A percentile compares a stretch with the other conserved stretches of the same genome.
phyloP scores from a whole-genome alignment of 2,797 vertebrate species.

The Gadopsis marmoratus region DNA sequence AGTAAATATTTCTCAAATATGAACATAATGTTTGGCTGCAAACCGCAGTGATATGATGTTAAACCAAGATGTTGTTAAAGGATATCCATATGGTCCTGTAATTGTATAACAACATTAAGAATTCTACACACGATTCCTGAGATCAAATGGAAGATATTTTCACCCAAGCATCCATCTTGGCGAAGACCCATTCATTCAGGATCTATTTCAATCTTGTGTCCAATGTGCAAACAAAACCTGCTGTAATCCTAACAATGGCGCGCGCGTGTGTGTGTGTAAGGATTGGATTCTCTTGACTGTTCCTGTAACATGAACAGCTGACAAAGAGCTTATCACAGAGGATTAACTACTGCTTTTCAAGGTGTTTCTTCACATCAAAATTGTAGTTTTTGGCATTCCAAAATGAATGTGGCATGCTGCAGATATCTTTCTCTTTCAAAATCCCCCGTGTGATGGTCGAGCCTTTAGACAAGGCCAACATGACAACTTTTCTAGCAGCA shows the following conservation, averaged over 20 bases:
- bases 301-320: slow-evolving; percentile 72
- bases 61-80: slow-evolving; percentile 25
- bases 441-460: slow-evolving; percentile 50
- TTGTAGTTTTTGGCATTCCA: slow-evolving; percentile 59
- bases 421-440: slow-evolving; percentile 55
- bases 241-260: slow-evolving; percentile 64
- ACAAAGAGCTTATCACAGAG: slow-evolving; percentile 75
- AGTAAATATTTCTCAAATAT: slow-evolving; percentile 26
- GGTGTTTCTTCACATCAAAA: slow-evolving; percentile 75
- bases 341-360: slow-evolving; percentile 73
- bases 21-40: slow-evolving; percentile 19
- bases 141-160: slow-evolving; percentile 53
- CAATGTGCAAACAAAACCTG: slow-evolving; percentile 73
- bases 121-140: slow-evolving; percentile 27
- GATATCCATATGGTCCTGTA: neutral
- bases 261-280: slow-evolving; percentile 48
- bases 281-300: slow-evolving; percentile 70
- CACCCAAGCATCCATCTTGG: slow-evolving; percentile 33
- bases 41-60: slow-evolving; percentile 26
- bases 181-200: slow-evolving; percentile 49
- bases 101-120: slow-evolving; percentile 22
- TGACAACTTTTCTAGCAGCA: slow-evolving; percentile 60
- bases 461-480: slow-evolving; percentile 36
- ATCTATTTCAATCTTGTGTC: slow-evolving; percentile 66
- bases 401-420: slow-evolving; percentile 65